These are phyloP conservation scores for Manduca sexta DNA, from an alignment of 1,140 invertebrate genomes.

Conservation along the genomic window DNA sequence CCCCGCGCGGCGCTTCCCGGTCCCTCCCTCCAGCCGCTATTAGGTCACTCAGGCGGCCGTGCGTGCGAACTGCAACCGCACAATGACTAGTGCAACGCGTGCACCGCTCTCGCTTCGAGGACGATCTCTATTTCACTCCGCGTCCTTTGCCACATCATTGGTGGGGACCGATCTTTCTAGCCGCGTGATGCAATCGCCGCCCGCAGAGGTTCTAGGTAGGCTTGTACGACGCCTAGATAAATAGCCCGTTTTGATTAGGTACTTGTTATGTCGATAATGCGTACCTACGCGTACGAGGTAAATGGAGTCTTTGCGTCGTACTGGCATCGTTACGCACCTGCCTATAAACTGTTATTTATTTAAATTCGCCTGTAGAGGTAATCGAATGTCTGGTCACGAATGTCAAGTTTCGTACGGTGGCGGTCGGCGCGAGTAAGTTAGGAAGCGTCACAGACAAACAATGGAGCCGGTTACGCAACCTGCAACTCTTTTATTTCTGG, in stretches of 20 bases:
- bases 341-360: no score
- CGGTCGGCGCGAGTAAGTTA: no score
- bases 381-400: no score
- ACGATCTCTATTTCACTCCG: conserved; percentile 71
- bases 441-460: conserved; percentile 12
- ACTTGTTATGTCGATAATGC: conserved; percentile 1
- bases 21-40: conserved; percentile 69
- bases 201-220: conserved; percentile 53
- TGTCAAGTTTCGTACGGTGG: no score
- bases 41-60: conserved; percentile 67
- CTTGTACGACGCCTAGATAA: conserved; percentile 33
- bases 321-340: not conserved
- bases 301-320: not conserved
- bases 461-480: conserved; percentile 43
- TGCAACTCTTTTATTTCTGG: conserved; percentile 32
- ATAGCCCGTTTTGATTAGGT: conserved; percentile 32
- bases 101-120: conserved; percentile 71
- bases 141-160: conserved; percentile 69
- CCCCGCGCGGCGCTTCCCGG: conserved; percentile 56
- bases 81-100: conserved; percentile 70
- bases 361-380: no score
- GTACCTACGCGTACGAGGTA: not conserved
- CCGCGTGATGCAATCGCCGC: conserved; percentile 60
- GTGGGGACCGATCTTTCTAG: conserved; percentile 71
- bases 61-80: conserved; percentile 66